phyloP scores from a whole-genome alignment of 2,888 invertebrate species.

The Morinoia aosen region DNA sequence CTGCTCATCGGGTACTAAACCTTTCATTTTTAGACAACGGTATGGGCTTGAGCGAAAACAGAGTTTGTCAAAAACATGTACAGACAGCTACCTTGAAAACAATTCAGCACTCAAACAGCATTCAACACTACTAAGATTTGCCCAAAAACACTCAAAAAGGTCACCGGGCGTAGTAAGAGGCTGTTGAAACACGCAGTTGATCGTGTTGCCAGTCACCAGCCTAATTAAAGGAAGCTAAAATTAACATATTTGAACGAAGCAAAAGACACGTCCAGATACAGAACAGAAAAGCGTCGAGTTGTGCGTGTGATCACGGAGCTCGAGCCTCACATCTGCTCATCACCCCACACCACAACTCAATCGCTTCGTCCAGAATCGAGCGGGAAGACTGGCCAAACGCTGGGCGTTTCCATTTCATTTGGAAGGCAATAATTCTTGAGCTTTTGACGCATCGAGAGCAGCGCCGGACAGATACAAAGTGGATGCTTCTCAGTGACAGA shows the following conservation, averaged over 20 bases:
- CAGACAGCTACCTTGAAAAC: too few relatives aligned
- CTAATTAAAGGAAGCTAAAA: too few relatives aligned
- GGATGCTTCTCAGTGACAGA: not conserved
- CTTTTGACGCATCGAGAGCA: not conserved
- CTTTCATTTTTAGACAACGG: too few relatives aligned
- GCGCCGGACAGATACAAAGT: not conserved
- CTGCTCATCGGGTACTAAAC: too few relatives aligned
- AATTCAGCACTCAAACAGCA: too few relatives aligned
- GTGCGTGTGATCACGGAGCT: not conserved
- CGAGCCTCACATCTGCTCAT: not conserved
- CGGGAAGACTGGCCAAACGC: not conserved
- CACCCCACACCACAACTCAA: not conserved
- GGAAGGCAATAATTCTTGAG: not conserved
- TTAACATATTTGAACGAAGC: not conserved
- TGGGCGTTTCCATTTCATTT: constrained; percentile 25
- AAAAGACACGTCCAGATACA: not conserved
- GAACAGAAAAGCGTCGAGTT: not conserved
- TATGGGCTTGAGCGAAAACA: too few relatives aligned
- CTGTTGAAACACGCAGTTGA: too few relatives aligned
- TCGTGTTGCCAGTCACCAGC: too few relatives aligned
- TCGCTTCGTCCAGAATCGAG: not conserved
- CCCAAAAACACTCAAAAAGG: too few relatives aligned
- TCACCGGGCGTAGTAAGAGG: too few relatives aligned
- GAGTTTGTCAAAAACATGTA: too few relatives aligned
- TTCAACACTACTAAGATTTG: too few relatives aligned